Evolutionary conservation across 35 echinoderm and acorn worm genomes (phyloP), one percentile per base, ranked within the genome.

Genomic region (Nesometra sesokonis): DNA sequence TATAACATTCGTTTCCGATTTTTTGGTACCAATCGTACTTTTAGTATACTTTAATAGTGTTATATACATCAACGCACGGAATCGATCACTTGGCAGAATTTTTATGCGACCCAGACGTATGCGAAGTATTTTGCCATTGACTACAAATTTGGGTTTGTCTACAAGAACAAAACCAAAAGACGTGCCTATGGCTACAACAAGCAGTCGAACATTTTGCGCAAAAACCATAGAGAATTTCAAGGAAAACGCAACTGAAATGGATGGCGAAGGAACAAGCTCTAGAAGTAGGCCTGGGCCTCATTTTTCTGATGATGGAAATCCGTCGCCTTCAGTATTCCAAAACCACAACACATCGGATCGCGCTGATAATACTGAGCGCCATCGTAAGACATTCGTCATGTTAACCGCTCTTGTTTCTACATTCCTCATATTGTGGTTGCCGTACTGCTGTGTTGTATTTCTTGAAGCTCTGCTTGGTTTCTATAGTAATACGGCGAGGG

Each of bases 361-460:
- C n/a, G n/a, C n/a, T n/a, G n/a, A n/a, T n/a, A n/a, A n/a, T n/a
- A n/a, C n/a, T n/a, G n/a, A n/a, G n/a, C n/a, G n/a, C 77, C 92
- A 93, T 39, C 77, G 85, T 19, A 86, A 87, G 29, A 84, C 92
- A n/a, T 87, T 84, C 29, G 79, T 86, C 0, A 80, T 77, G 4
- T 84, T 93, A 5, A 80, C 57, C 77, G 33, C 82, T 8, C 32
- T 93, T 13, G 88, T 93, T 19, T 34, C 38, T 7, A 36, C 77
- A 0, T 93, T 88, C 84, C 30, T 77, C 21, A 67, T 90, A 17
- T 93, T 87, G 31, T 93, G 92, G 92, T 35, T 89, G 3, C 92
- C 92, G 4, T 81, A 81, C 33, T 32, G 33, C 15, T 4, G 4
- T n/a, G n/a, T n/a, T n/a, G n/a, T n/a, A n/a, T n/a, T n/a, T n/a